These are phyloP conservation scores for Crotalus helleri DNA, from an alignment of 2,113 vertebrate genomes.

Conservation along the genomic window DNA sequence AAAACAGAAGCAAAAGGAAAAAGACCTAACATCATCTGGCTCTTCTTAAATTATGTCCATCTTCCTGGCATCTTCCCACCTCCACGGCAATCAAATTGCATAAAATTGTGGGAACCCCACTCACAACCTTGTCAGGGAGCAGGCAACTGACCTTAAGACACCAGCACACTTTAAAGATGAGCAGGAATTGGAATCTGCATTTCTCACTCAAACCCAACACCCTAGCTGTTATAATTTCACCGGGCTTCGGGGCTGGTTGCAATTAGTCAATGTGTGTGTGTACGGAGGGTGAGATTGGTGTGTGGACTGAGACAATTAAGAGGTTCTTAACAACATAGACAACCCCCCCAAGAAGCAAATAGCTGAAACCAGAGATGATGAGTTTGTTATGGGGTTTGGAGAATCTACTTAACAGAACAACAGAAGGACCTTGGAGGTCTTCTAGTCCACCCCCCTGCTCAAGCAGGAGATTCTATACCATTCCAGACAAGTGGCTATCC, in stretches of 20 bases:
- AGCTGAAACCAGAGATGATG: neutral
- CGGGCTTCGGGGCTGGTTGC: neutral
- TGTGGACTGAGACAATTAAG: neutral
- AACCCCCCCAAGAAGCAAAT: neutral
- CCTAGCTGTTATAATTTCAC: neutral
- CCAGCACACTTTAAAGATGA: neutral
- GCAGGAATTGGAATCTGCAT: neutral
- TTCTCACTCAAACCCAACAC: neutral
- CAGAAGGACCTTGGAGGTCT: too few species aligned
- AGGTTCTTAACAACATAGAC: neutral
- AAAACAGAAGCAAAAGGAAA: neutral
- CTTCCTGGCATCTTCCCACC: neutral
- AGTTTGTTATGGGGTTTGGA: neutral
- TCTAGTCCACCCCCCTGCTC: neutral
- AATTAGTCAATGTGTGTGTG: neutral
- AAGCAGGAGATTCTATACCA: neutral
- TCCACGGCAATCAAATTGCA: neutral
- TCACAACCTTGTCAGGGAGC: neutral
- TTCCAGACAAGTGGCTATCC: neutral
- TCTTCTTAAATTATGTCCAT: neutral
- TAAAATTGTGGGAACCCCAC: neutral
- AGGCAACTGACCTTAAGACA: neutral
- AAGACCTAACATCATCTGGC: neutral
- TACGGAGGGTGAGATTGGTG: neutral
- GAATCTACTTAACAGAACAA: neutral